These are phyloP conservation scores for Illadopsis cleaveri DNA, from an alignment of 2,113 vertebrate genomes.

Conservation along the genomic window DNA sequence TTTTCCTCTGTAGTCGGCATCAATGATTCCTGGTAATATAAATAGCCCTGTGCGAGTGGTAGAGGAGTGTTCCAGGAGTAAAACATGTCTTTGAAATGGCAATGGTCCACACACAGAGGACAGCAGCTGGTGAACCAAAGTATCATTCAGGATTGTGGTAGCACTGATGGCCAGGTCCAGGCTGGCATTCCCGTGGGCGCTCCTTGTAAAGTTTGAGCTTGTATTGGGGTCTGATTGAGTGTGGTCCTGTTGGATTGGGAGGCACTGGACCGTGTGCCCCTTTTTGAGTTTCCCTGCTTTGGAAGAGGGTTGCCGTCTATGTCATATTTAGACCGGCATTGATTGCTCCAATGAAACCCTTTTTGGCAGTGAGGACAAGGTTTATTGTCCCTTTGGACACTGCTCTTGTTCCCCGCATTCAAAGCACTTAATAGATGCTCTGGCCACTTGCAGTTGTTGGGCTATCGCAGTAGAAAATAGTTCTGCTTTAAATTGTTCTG, in stretches of 20 bases:
- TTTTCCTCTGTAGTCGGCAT: background rate
- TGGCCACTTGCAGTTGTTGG: background rate
- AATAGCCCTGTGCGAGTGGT: background rate
- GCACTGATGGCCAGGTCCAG: background rate
- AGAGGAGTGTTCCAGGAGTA: background rate
- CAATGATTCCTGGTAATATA: background rate
- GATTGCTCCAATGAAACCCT: no score
- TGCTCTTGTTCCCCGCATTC: no score
- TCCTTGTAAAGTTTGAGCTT: background rate
- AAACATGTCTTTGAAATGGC: background rate
- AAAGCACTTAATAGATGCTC: background rate
- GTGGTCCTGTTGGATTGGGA: background rate
- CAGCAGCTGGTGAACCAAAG: background rate
- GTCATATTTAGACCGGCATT: no score
- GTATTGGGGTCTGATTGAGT: background rate
- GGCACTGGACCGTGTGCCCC: background rate
- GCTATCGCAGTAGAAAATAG: background rate
- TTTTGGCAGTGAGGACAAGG: no score
- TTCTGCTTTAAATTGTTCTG: background rate
- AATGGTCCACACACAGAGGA: background rate
- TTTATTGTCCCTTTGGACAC: no score
- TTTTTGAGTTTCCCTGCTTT: no score
- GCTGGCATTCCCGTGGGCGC: background rate
- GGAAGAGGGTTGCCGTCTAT: no score
- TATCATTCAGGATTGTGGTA: background rate